Conservation (phyloP, 1,140 invertebrate genomes). For the Pseudomyrmex concolor region DNA sequence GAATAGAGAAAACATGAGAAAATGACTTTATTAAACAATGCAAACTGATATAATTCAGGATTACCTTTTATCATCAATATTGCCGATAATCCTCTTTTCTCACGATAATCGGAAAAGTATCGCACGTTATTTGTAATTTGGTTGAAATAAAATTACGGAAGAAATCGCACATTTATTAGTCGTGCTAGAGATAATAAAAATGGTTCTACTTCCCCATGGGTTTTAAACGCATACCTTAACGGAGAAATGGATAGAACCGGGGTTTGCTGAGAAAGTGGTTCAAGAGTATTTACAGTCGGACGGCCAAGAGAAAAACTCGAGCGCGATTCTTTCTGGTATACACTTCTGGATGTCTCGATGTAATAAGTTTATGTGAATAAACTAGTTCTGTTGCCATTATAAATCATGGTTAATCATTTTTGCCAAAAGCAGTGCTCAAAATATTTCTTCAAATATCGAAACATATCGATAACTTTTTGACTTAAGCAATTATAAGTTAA, state of each 20-base stretch:
- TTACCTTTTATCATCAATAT: not conserved
- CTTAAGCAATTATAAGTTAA: not conserved
- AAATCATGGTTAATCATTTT: too few relatives aligned
- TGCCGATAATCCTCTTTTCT: not conserved
- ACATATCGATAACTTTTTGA: too few relatives aligned
- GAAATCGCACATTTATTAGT: not conserved
- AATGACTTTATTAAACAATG: not conserved
- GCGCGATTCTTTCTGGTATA: not conserved
- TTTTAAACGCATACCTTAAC: conserved; percentile 6
- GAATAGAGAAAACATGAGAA: not conserved
- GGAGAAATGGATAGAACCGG: conserved; percentile 3
- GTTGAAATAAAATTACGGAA: not conserved
- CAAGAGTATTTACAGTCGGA: not conserved
- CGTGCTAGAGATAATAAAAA: not conserved
- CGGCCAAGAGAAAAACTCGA: not conserved
- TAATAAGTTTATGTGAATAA: not conserved
- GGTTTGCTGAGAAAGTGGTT: conserved; percentile 3
- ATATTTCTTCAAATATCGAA: too few relatives aligned
- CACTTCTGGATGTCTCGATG: not conserved
- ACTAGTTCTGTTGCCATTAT: not conserved
- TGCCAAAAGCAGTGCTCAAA: too few relatives aligned
- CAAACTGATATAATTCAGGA: not conserved
- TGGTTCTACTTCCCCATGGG: not conserved
- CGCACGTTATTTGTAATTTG: not conserved
- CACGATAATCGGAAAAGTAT: not conserved